A percentile compares a stretch with the other conserved stretches of the same genome.
These are phyloP conservation scores for Nomia melanderi DNA, from an alignment of 1,140 invertebrate genomes.

Conservation along the genomic window DNA sequence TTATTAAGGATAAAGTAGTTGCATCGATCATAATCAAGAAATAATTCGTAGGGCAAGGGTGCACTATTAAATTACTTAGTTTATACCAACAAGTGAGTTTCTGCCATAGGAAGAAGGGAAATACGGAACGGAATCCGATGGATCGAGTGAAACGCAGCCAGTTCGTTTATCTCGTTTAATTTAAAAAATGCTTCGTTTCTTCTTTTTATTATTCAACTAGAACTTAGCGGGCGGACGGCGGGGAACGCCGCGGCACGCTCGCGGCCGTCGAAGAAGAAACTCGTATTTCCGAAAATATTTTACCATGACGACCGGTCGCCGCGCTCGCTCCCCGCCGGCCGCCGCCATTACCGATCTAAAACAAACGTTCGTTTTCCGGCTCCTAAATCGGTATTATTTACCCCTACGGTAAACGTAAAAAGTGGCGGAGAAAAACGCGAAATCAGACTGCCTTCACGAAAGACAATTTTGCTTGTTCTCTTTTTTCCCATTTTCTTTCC, in stretches of 20 bases:
- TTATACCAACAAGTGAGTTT: too few relatives aligned
- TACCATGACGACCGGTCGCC: conserved; percentile 14
- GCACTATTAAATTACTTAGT: too few relatives aligned
- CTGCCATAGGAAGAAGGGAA: background rate
- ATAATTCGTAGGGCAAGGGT: too few relatives aligned
- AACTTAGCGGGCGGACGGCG: conserved; percentile 43
- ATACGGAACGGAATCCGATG: background rate
- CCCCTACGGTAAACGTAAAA: conserved; percentile 50
- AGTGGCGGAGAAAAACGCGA: conserved; percentile 42
- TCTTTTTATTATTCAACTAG: conserved; percentile 54
- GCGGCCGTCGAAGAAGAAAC: background rate
- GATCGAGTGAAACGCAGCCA: background rate
- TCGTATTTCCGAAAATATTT: conserved; percentile 55
- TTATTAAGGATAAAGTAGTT: too few relatives aligned
- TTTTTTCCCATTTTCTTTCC: too few relatives aligned
- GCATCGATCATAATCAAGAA: too few relatives aligned
- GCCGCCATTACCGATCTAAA: conserved; percentile 42
- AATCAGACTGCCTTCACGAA: conserved; percentile 35
- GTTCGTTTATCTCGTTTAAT: conserved; percentile 62
- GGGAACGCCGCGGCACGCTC: conserved; percentile 22
- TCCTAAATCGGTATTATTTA: conserved; percentile 48
- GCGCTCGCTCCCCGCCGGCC: conserved; percentile 6
- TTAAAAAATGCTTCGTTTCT: conserved; percentile 65
- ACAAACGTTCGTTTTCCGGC: conserved; percentile 45
- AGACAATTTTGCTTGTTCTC: conserved; percentile 19